A percentile compares a stretch with the other conserved stretches of the same genome.
Conservation (phyloP, 1,140 invertebrate species). For the Drosophila chauvacae region DNA sequence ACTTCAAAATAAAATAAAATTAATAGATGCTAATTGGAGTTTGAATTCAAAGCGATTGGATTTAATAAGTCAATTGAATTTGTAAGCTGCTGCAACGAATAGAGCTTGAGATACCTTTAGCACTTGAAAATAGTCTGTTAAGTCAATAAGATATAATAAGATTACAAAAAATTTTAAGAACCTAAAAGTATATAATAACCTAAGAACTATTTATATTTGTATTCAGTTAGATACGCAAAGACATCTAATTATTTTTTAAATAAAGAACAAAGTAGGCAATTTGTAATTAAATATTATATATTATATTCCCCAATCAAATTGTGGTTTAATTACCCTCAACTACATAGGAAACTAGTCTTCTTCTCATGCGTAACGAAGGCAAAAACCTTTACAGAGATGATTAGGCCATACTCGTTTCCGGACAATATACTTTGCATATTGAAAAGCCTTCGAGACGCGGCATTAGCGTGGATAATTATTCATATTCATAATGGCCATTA, state of each 20-base stretch:
- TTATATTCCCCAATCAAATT: background rate
- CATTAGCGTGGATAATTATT: constrained; percentile 43
- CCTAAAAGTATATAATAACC: background rate
- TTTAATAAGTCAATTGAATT: background rate
- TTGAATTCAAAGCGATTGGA: background rate
- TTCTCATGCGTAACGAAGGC: constrained; percentile 11
- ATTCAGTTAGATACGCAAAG: background rate
- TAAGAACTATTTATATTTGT: background rate
- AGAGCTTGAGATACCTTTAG: background rate
- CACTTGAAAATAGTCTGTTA: no score
- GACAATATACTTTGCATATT: constrained; percentile 41
- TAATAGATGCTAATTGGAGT: constrained; percentile 22
- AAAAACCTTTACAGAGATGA: constrained; percentile 12
- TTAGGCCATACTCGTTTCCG: constrained; percentile 35
- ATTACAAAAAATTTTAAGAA: background rate
- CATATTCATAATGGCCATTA: constrained; percentile 56
- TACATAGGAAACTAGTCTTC: constrained; percentile 2
- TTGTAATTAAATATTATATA: background rate
- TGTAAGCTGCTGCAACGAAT: no score
- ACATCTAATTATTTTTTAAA: background rate
- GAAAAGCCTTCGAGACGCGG: constrained; percentile 30
- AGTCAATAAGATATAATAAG: no score
- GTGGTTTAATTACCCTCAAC: background rate
- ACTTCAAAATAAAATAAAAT: constrained; percentile 16
- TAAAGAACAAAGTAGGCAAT: background rate